phyloP scores from a whole-genome alignment of 2,113 vertebrate species.

The Engraulis encrasicolus region DNA sequence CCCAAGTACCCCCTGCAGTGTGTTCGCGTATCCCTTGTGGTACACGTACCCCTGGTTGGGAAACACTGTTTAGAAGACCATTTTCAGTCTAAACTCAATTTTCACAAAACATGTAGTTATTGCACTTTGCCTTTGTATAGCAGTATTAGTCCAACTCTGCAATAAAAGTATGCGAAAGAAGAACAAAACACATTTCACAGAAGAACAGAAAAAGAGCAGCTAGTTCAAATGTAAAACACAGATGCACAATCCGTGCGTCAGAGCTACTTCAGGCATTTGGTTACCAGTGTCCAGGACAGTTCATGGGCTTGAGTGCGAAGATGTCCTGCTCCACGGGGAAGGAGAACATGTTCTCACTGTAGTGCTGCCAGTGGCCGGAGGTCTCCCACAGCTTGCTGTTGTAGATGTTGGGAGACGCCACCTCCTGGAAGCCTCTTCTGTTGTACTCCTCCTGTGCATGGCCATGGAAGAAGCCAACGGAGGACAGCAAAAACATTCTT shows the following conservation, averaged over 20 bases:
- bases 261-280: conserved; percentile 23
- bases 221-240: not conserved
- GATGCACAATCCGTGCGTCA: conserved; percentile 19
- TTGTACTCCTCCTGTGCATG: conserved; percentile 85
- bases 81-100: no score
- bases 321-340: conserved; percentile 90
- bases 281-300: conserved; percentile 96
- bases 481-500: no score
- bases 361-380: conserved; percentile 94
- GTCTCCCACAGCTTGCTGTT: conserved; percentile 93
- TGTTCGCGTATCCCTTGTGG: no score
- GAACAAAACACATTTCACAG: no score
- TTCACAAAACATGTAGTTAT: no score
- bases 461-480: not conserved
- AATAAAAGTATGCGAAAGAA: no score
- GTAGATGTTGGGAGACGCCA: conserved; percentile 90
- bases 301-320: conserved; percentile 96
- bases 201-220: no score
- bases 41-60: no score
- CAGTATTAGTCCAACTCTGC: no score
- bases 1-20: no score
- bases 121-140: no score
- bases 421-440: conserved; percentile 85
- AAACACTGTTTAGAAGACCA: no score
- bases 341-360: conserved; percentile 92